Evolutionary conservation across 2,888 invertebrate genomes (phyloP), one percentile per base, ranked within the genome.

Genomic region (Synergus laeviventris): DNA sequence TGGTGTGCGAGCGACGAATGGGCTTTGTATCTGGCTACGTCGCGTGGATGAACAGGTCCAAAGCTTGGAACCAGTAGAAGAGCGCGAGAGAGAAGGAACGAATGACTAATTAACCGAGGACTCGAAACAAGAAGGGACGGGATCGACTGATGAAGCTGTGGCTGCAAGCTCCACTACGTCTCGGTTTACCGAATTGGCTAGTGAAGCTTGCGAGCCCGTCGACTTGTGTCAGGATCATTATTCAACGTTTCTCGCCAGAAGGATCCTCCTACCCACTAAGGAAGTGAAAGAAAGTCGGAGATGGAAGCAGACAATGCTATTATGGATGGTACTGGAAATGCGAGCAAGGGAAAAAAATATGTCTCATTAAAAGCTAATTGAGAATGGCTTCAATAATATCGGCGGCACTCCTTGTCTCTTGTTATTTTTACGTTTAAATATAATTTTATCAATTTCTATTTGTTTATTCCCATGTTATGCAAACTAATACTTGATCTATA

Each of bases 31-130:
- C 21, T 45, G 21, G 24, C 45, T 66, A 66, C 42, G 42, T 42
- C 66, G 42, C 24, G 66, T 24, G 66, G 66, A 66, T 42, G 42
- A 42, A 42, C 42, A 42, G 42, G 12, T 12, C 12, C 14, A 42
- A 42, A 42, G 42, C 42, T 42, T 42, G 12, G 12, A 0, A 14
- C 42, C 3, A 42, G 3, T 14, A 42, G 42, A 42, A 42, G 14
- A 42, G 42, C 61, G 66, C 18, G 18, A 78, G 59, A 75, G 42
- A 42, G 42, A 73, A 70, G 74, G 79, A 56, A 78, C 78, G 81
- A 82, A 86, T 85, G 84, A 86, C 84, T 85, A 86, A 86, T 85
- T 86, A 86, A 86, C 84, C 81, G 80, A 78, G 77, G 81, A 82
- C 80, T 83, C 80, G 78, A 81, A 83, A 83, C 82, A 78, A 80